phyloP scores from a whole-genome alignment of 2,888 invertebrate species.

The Sialis lutaria region DNA sequence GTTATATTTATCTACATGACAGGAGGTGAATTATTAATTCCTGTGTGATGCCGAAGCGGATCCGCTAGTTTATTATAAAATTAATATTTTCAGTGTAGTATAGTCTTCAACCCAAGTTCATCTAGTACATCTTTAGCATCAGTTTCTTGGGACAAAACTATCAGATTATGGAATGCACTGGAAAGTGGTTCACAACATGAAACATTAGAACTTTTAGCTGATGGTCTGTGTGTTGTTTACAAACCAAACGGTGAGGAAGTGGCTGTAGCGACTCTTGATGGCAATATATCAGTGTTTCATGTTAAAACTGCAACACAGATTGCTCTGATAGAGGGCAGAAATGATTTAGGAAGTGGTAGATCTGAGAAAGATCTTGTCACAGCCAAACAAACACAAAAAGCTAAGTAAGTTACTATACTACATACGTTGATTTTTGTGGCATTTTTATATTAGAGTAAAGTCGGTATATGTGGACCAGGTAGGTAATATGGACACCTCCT shows the following conservation, averaged over 20 bases:
- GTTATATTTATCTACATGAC: too few relatives aligned
- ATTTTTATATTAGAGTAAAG: too few relatives aligned
- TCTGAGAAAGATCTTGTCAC: slow-evolving; percentile 73
- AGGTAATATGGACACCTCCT: too few relatives aligned
- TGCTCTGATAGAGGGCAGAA: slow-evolving; percentile 69
- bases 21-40: too few relatives aligned
- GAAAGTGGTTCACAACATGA: slow-evolving; percentile 67
- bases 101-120: slow-evolving; percentile 61
- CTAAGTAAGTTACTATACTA: slow-evolving; percentile 46
- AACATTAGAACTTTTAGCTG: slow-evolving; percentile 56
- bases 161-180: slow-evolving; percentile 83
- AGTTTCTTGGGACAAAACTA: slow-evolving; percentile 88
- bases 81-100: slow-evolving; percentile 22
- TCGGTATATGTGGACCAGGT: too few relatives aligned
- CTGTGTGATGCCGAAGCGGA: too few relatives aligned
- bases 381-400: slow-evolving; percentile 64
- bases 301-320: slow-evolving; percentile 50
- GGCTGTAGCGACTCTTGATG: slow-evolving; percentile 82
- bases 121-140: slow-evolving; percentile 65
- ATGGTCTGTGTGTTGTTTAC: slow-evolving; percentile 70
- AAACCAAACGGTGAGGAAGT: slow-evolving; percentile 83
- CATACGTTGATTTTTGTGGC: too few relatives aligned
- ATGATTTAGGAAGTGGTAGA: slow-evolving; percentile 75
- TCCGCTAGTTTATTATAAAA: background rate
- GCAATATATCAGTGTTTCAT: slow-evolving; percentile 68